Conservation (phyloP, 2,797 vertebrate species). For the Hydrophis major region DNA sequence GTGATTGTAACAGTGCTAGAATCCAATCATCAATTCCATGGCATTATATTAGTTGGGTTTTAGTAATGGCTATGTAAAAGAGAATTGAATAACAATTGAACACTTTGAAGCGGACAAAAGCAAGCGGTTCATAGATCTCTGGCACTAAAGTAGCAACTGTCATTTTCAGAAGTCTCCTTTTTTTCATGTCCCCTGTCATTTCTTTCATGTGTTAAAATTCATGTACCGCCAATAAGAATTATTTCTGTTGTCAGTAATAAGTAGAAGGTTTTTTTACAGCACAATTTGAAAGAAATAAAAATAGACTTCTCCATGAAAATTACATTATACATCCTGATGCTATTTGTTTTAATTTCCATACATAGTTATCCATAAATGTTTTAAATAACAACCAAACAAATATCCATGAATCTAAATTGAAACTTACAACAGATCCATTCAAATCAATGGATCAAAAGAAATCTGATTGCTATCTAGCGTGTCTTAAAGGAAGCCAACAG, state of each 20-base stretch:
- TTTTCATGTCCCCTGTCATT: background rate
- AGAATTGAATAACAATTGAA: background rate
- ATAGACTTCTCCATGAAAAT: background rate
- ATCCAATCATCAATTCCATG: background rate
- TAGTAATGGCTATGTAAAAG: background rate
- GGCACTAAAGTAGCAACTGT: background rate
- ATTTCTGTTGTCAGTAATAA: background rate
- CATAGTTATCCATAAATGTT: background rate
- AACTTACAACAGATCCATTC: no score
- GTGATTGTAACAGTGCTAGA: background rate
- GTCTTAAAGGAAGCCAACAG: background rate
- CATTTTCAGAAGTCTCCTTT: background rate
- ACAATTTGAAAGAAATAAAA: background rate
- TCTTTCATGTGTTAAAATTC: background rate
- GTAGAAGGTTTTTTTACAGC: background rate
- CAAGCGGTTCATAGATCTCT: background rate
- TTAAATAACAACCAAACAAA: background rate
- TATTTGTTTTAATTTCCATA: background rate
- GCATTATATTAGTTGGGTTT: background rate
- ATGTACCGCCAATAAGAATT: background rate
- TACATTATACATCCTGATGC: background rate
- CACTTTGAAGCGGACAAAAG: background rate
- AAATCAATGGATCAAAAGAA: no score
- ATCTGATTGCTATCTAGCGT: background rate
- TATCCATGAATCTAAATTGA: background rate